These are phyloP conservation scores for Halocynthia roretzi DNA, from an alignment of 23 tunicate species.

Conservation along the genomic window DNA sequence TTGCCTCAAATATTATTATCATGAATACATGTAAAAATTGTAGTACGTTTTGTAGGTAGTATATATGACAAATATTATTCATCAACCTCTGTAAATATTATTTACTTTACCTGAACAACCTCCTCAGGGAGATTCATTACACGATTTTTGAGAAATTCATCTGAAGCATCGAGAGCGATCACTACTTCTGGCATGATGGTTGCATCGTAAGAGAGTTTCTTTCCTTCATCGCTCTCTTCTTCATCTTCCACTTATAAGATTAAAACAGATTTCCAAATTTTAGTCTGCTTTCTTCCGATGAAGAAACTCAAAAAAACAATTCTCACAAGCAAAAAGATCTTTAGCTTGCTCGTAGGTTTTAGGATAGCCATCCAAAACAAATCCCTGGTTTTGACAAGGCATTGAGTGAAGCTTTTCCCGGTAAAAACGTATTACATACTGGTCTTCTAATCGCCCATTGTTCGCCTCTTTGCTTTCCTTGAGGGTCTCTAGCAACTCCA, in stretches of 20 bases:
- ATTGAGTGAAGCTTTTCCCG: slow-evolving; percentile 84
- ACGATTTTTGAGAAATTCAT: slow-evolving; percentile 73
- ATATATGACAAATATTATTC: too few species aligned
- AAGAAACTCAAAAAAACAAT: not conserved
- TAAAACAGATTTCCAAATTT: not conserved
- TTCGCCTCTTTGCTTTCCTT: slow-evolving; percentile 79
- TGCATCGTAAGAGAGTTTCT: slow-evolving; percentile 28
- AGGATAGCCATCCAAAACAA: slow-evolving; percentile 93
- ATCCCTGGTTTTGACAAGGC: slow-evolving; percentile 96
- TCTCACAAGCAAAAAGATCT: slow-evolving; percentile 73
- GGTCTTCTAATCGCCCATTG: slow-evolving; percentile 85
- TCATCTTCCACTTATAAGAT: slow-evolving; percentile 71
- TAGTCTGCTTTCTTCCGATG: not conserved
- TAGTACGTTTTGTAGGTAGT: too few species aligned
- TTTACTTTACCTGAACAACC: slow-evolving; percentile 72
- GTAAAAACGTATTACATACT: slow-evolving; percentile 54
- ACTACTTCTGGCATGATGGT: slow-evolving; percentile 91
- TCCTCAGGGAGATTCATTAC: slow-evolving; percentile 98
- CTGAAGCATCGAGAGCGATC: slow-evolving; percentile 61
- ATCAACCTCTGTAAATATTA: not conserved
- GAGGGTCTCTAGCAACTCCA: slow-evolving; percentile 60
- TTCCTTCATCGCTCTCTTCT: slow-evolving; percentile 77
- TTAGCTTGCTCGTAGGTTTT: slow-evolving; percentile 97
- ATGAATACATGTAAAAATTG: not conserved
- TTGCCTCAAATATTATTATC: not conserved